Conservation (phyloP, 2,113 vertebrate genomes). For the Salvelinus fontinalis region DNA sequence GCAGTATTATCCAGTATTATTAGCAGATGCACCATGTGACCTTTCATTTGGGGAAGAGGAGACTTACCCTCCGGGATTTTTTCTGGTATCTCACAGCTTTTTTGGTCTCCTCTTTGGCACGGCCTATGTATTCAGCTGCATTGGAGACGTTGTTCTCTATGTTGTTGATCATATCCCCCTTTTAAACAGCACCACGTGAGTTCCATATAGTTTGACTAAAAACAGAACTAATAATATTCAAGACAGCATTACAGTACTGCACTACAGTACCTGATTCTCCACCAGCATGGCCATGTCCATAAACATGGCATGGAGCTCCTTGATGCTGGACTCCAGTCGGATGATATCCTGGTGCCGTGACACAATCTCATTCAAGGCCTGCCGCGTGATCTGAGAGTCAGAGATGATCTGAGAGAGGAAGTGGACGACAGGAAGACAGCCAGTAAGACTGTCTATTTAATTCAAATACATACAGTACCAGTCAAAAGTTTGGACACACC, state of each 20-base stretch:
- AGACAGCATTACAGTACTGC: too few relatives aligned
- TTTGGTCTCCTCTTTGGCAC: slow-evolving; percentile 92
- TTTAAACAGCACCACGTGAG: slow-evolving; percentile 30
- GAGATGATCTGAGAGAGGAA: slow-evolving; percentile 84
- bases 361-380: slow-evolving; percentile 93
- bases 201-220: neutral
- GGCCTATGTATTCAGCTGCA: slow-evolving; percentile 83
- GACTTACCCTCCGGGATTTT: slow-evolving; percentile 86
- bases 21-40: neutral
- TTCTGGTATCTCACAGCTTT: slow-evolving; percentile 91
- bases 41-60: neutral
- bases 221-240: neutral
- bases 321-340: slow-evolving; percentile 90
- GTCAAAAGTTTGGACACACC: too few relatives aligned
- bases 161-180: slow-evolving; percentile 97
- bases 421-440: neutral
- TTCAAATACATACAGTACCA: too few relatives aligned
- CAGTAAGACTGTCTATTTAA: too few relatives aligned
- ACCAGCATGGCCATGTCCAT: slow-evolving; percentile 96
- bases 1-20: neutral
- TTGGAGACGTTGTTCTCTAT: slow-evolving; percentile 90
- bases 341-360: slow-evolving; percentile 94
- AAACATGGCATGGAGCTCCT: slow-evolving; percentile 91
- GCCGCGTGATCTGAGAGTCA: slow-evolving; percentile 90
- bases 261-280: slow-evolving; percentile 90